phyloP scores from a whole-genome alignment of 1,140 invertebrate species.

The Rhopalosiphum maidis region DNA sequence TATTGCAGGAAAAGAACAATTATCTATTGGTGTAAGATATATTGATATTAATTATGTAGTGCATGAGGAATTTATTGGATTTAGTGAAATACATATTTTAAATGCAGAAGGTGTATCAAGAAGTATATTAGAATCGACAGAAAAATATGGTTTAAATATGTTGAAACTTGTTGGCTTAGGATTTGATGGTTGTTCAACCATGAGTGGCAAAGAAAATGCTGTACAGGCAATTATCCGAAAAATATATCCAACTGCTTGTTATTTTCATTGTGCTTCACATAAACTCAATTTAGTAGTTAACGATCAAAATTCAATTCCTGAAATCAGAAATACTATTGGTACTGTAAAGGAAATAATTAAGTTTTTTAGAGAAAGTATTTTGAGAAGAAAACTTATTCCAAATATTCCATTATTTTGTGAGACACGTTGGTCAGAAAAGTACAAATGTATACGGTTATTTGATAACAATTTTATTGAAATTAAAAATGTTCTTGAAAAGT shows the following conservation, averaged over 20 bases:
- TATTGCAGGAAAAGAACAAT: constrained; percentile 61
- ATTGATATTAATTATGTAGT: constrained; percentile 59
- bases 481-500: constrained; percentile 16
- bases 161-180: constrained; percentile 50
- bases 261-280: constrained; percentile 55
- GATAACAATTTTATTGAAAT: background rate
- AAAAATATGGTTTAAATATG: background rate
- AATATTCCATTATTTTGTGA: background rate
- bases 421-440: background rate
- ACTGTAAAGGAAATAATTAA: background rate
- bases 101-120: background rate
- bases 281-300: constrained; percentile 26
- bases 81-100: constrained; percentile 59
- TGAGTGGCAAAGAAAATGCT: constrained; percentile 36
- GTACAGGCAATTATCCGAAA: constrained; percentile 36
- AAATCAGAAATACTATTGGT: constrained; percentile 5
- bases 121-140: background rate
- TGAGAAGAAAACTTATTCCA: too few species aligned
- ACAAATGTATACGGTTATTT: background rate
- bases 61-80: constrained; percentile 61
- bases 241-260: constrained; percentile 24
- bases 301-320: background rate
- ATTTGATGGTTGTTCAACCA: constrained; percentile 57
- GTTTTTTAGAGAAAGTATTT: too few species aligned
- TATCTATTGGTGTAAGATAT: constrained; percentile 61